These are phyloP conservation scores for Corynorhinus townsendii DNA, from an alignment of 2,113 vertebrate genomes.

Conservation along the genomic window DNA sequence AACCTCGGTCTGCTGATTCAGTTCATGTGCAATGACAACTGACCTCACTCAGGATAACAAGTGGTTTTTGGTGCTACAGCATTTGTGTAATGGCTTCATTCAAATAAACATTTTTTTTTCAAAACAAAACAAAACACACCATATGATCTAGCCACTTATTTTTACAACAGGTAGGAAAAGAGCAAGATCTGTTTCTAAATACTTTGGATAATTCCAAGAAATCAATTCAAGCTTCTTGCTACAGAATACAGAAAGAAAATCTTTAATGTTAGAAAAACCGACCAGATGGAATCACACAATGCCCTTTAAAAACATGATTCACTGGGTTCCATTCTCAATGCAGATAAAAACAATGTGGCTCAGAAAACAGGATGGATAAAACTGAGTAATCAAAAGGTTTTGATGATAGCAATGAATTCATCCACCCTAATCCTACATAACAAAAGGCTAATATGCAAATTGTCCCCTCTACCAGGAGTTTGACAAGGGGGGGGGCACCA, in stretches of 20 bases:
- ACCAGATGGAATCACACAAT: background rate
- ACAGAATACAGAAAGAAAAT: background rate
- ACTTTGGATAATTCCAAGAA: conserved; percentile 5
- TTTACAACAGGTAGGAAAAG: conserved; percentile 27
- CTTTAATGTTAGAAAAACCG: background rate
- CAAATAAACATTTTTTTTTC: conserved; percentile 31
- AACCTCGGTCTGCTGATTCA: background rate
- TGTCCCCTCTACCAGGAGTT: no score
- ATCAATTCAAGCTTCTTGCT: conserved; percentile 4
- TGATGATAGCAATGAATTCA: background rate
- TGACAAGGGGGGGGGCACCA: no score
- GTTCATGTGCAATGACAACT: background rate
- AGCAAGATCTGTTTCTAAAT: background rate
- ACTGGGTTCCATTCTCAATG: background rate
- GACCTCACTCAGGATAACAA: conserved; percentile 6
- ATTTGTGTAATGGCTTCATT: background rate
- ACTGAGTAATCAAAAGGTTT: background rate
- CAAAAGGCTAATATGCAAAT: no score
- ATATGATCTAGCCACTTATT: background rate
- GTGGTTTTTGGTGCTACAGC: background rate
- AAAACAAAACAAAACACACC: background rate
- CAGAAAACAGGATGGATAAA: background rate
- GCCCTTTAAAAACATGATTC: background rate
- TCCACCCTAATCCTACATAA: background rate
- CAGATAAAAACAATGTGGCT: background rate